Base-by-base conservation (phyloP, 2,888 invertebrate genomes). In the Willowsia nigromaculata region DNA sequence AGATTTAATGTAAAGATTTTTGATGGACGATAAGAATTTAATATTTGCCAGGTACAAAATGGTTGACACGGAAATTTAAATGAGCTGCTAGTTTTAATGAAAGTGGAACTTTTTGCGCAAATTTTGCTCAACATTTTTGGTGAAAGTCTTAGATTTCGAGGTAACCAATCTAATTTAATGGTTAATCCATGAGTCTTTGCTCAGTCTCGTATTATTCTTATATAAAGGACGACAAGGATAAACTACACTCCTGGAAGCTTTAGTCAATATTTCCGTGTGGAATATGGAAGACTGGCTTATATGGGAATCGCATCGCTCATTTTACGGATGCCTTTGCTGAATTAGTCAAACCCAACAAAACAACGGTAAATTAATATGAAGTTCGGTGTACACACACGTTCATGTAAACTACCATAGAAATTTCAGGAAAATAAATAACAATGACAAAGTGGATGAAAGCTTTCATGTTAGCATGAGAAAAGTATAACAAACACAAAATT, bases 361-460 rank as follows among this genome's bases (percentile, higher is more conserved):
- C 9, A 53, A 53, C 53, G n/a, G 9, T 59, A 33, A 65, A 65
- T 3, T 33, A 27, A 59, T 33, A 65, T 13, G 33, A 65, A 65
- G 22, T 50, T 50, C 18, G 9, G 22, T 68, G 56, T 56, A 56
- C 5, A 13, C n/a, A n/a, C 68, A 18, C 37, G 37, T 68, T 37
- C 37, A 37, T 68, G 68, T 68, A 68, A 68, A 68, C 68, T 18
- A 68, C 37, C 30, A 68, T 18, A 1, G 3, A 68, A 37, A 37
- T 68, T 68, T 33, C 1, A 37, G 37, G 1, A 68, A 37, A 68
- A 37, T 68, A 18, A 68, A 68, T 7, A 68, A 37, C 30, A 68
- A 68, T 37, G 33, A 68, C 68, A 68, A 68, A 68, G 15, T 37
- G 68, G 68, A 37, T 68, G 68, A 68, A 68, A 68, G 68, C 68